These are phyloP conservation scores for Aulostomus chinensis DNA, from an alignment of 2,797 vertebrate species.

Conservation along the genomic window DNA sequence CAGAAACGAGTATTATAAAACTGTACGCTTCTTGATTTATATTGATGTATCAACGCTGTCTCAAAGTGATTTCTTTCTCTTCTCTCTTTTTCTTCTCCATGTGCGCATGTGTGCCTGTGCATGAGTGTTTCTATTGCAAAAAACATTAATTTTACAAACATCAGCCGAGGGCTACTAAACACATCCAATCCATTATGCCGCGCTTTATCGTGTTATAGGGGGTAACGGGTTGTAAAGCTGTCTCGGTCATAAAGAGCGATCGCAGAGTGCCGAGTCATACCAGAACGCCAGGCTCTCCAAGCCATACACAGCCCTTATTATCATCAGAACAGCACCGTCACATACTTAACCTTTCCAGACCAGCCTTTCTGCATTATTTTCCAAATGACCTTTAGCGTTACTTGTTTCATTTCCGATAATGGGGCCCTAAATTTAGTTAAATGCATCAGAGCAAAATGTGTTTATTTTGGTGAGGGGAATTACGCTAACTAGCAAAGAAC, in stretches of 20 bases:
- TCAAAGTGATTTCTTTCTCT: slow-evolving; percentile 50
- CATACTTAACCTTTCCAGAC: slow-evolving; percentile 84
- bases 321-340: slow-evolving; percentile 77
- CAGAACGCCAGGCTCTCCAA: slow-evolving; percentile 66
- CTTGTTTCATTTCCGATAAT: slow-evolving; percentile 82
- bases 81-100: slow-evolving; percentile 22
- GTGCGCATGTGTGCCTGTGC: slow-evolving; percentile 49
- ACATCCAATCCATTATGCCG: slow-evolving; percentile 83
- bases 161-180: slow-evolving; percentile 82
- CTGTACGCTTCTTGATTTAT: slow-evolving; percentile 52
- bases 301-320: slow-evolving; percentile 70
- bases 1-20: slow-evolving; percentile 52
- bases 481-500: slow-evolving; percentile 62
- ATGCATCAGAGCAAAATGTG: slow-evolving; percentile 76
- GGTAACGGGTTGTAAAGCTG: slow-evolving; percentile 83
- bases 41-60: slow-evolving; percentile 56
- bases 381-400: slow-evolving; percentile 82
- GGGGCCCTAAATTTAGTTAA: slow-evolving; percentile 79
- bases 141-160: slow-evolving; percentile 83
- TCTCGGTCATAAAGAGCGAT: slow-evolving; percentile 82
- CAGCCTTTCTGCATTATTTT: slow-evolving; percentile 81
- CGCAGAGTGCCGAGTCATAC: slow-evolving; percentile 70
- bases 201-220: slow-evolving; percentile 81
- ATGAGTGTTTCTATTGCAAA: slow-evolving; percentile 75
- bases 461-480: slow-evolving; percentile 74